Percentiles rank a stretch among this genome's conserved stretches.
These are phyloP conservation scores for Limnephilus auricula DNA, from an alignment of 2,888 invertebrate genomes.

Conservation along the genomic window DNA sequence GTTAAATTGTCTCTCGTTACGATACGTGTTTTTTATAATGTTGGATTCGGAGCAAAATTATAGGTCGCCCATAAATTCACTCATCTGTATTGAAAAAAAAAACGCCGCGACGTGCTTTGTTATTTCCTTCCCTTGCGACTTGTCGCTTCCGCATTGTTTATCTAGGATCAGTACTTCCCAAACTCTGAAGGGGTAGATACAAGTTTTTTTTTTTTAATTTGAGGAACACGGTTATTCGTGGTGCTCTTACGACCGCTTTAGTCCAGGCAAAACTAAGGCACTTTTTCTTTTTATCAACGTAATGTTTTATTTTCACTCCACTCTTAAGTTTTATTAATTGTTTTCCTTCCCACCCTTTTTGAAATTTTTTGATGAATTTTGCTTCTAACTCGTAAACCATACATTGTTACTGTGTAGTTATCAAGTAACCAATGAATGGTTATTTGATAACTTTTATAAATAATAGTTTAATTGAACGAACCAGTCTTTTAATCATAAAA, in stretches of 20 bases:
- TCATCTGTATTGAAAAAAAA: not conserved
- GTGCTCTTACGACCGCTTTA: no score
- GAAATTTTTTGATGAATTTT: no score
- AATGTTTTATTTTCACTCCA: not conserved
- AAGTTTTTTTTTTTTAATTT: not conserved
- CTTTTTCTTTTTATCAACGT: not conserved
- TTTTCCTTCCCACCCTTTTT: no score
- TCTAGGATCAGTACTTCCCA: not conserved
- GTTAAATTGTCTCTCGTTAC: not conserved
- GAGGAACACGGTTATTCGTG: not conserved
- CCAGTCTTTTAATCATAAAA: no score
- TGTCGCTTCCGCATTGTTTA: not conserved
- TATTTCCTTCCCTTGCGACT: conserved; percentile 28
- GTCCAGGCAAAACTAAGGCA: not conserved
- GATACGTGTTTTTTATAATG: not conserved
- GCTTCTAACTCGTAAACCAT: no score
- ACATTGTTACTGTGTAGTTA: no score
- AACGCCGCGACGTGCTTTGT: not conserved
- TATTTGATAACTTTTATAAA: no score
- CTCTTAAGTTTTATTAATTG: not conserved
- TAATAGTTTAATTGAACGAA: no score
- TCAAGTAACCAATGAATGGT: no score
- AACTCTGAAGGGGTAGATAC: not conserved
- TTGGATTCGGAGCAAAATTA: not conserved
- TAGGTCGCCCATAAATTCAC: not conserved